Base-by-base conservation (phyloP, 2,113 vertebrate species). In the Gobius niger region DNA sequence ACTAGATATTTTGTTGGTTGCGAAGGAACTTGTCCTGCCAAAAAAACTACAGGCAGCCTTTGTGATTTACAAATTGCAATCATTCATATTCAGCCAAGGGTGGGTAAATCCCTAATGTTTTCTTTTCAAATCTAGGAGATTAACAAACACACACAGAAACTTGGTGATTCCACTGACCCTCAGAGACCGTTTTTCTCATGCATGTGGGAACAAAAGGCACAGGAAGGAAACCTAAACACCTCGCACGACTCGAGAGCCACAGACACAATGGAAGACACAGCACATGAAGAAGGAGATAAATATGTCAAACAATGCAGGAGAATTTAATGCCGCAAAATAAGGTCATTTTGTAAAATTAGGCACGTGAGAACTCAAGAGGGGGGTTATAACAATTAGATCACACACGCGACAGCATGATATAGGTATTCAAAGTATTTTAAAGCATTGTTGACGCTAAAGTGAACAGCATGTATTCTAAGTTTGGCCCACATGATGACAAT, bases 211-310 rank as follows among this genome's bases (percentile, higher is more conserved):
- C 76, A 82, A 82, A 86, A 84, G 78, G 67, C 68, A 65, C 70
- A 85, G 83, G 84, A 90, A 84, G 85, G 83, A 87, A 82, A 80
- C 18, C 61, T 64, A 82, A 86, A 85, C 61, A 74, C 47, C 75
- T 79, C 7, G 19, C 75, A 82, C 67, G 74, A 68, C 65, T 16
- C 68, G 54, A 15, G 14, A 79, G 41, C 57, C 57, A 44, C 40
- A 34, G 73, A 65, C 47, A 56, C 63, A 60, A 15, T 53, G 18
- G 67, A 59, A 9, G 70, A 79, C 70, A 83, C 65, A 77, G 82
- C 74, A 70, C 70, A 77, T 66, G 65, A 63, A 78, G 54, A 65
- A 71, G 11, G 51, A 77, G 61, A 72, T 72, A 73, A 71, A 67
- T n/a, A 77, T 9, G 51, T 12, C n/a, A 65, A 24, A 74, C 34